Evolutionary conservation across 64 coral and sea anemone species (phyloP), one percentile per base, ranked within the genome.

Genomic region (Astreopora myriophthalma): DNA sequence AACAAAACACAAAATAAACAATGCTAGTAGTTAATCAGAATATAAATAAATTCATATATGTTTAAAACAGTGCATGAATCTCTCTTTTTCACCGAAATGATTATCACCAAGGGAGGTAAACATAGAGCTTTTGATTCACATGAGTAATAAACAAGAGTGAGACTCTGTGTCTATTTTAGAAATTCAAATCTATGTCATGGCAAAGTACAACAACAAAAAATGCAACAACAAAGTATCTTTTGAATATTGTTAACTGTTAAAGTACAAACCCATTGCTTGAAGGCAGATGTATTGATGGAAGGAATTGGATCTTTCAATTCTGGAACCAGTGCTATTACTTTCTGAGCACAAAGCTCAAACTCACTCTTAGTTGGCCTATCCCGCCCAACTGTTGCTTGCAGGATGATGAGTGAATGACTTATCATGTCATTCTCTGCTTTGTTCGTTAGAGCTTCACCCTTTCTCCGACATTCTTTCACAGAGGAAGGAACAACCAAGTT

Each of bases 301-400:
- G 83, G 62, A 27, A 44, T n/a, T 42, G 83, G 64, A 39, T 86
- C 83, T 60, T 70, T 86, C 35, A 69, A 27, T 29, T 86, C 83
- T 39, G 64, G 36, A 34, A 70, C 62, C 83, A 86, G n/a, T n/a
- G 36, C 62, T 17, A 64, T 69, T 3, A 70, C 44, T 70, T 86
- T 86, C 69, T 64, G 61, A 46, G 63, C 83, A 34, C 83, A 86
- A 40, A 86, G 35, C 83, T 86, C 83, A 36, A 86, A 16, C 35
- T 86, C 83, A 23, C 33, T 40, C 36, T 86, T 27, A 40, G 61
- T 40, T 2, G 83, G 83, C 40, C 34, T 69, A 26, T 86, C 33
- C 61, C 83, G 66, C 1, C 62, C 82, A 38, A 86, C 34, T 69
- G 83, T 46, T 8, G 33, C 34, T 44, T 86, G 64, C 5, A 86